Conservation (phyloP, 2,113 vertebrate genomes). For the Lagopus muta region DNA sequence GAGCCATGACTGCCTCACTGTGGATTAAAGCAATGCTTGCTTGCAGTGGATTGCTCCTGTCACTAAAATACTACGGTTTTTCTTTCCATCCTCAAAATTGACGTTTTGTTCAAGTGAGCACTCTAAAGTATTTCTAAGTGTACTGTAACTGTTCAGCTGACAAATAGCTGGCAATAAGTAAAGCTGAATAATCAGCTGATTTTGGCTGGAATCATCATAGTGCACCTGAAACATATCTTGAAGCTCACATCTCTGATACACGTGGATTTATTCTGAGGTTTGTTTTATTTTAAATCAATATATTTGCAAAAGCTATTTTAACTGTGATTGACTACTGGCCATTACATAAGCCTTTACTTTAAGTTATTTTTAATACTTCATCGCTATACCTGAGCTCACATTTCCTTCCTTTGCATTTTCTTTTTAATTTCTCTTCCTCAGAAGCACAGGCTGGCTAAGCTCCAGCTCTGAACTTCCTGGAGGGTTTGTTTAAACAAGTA, state of each 20-base stretch:
- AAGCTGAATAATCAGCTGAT: background rate
- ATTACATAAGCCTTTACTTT: background rate
- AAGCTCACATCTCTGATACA: background rate
- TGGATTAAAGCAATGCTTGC: constrained; percentile 36
- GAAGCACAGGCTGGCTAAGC: background rate
- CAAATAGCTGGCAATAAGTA: background rate
- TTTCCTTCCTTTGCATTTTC: background rate
- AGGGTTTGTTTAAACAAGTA: background rate
- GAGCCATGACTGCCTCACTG: constrained; percentile 62
- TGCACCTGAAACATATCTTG: background rate
- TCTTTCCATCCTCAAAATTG: background rate
- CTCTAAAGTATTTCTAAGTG: background rate
- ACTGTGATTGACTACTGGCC: background rate
- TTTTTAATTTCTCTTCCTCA: background rate
- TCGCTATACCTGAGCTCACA: background rate
- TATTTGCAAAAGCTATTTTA: background rate
- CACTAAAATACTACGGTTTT: background rate
- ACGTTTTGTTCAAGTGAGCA: background rate
- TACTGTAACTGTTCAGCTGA: background rate
- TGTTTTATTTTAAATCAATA: background rate
- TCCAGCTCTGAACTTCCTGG: background rate
- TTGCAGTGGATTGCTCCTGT: background rate
- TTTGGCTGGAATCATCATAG: background rate
- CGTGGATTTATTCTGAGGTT: background rate
- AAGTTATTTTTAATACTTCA: background rate